A percentile compares a stretch with the other conserved stretches of the same genome.
Evolutionary conservation across 2,797 vertebrate genomes (phyloP).

Genomic region (Siniperca scherzeri): DNA sequence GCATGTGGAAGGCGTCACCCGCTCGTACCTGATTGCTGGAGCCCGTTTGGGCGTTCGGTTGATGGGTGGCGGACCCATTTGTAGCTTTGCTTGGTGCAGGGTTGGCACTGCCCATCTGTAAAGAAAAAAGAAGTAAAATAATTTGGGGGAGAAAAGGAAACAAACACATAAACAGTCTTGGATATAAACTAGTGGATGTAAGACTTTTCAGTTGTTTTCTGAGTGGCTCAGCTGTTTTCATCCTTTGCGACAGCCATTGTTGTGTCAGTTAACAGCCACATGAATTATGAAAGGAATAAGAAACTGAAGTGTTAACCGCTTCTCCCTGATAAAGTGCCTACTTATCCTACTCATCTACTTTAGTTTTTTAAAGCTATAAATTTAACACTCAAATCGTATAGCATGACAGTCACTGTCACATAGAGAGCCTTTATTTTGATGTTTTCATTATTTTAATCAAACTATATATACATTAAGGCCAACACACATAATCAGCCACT

Average conservation of each 20-base stretch:
- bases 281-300: not conserved
- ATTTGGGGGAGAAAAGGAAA: not conserved
- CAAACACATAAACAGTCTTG: not conserved
- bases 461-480: slow-evolving; percentile 11
- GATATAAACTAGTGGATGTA: rapidly evolving
- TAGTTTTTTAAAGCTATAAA: slow-evolving; percentile 3
- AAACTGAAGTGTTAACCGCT: slow-evolving; percentile 20
- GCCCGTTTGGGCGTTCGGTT: not conserved
- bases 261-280: slow-evolving; percentile 4
- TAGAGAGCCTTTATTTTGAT: slow-evolving; percentile 9
- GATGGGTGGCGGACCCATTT: slow-evolving; percentile 1
- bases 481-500: slow-evolving; percentile 28
- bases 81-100: not conserved
- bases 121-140: no score
- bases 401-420: slow-evolving; percentile 24
- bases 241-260: not conserved
- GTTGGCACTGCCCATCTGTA: slow-evolving; percentile 32
- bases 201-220: not conserved
- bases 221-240: not conserved
- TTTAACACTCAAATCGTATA: slow-evolving; percentile 33
- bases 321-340: slow-evolving; percentile 13
- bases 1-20: slow-evolving; percentile 31
- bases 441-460: slow-evolving; percentile 20
- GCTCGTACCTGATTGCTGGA: slow-evolving; percentile 80
- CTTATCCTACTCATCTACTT: not conserved